These are phyloP conservation scores for Cheilosia pagana DNA, from an alignment of 2,888 invertebrate species.

Conservation along the genomic window DNA sequence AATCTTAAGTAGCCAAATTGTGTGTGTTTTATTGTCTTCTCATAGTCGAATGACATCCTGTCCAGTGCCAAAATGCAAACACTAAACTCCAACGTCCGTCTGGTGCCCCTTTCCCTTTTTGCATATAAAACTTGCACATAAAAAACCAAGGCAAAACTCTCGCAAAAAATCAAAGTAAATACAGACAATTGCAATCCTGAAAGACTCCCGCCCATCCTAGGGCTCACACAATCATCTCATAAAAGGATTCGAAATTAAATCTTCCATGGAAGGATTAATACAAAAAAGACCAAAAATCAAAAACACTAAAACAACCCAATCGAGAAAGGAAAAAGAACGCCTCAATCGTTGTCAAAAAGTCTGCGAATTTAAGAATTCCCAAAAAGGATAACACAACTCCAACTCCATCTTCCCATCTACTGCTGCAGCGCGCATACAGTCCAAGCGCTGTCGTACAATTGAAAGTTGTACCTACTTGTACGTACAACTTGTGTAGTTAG, in stretches of 20 bases:
- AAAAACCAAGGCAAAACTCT: constrained; percentile 11
- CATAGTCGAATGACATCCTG: constrained; percentile 74
- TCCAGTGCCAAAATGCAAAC: constrained; percentile 72
- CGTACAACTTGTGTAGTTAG: constrained; percentile 66
- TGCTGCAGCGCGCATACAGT: neutral
- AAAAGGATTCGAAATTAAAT: constrained; percentile 70
- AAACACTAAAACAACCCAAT: constrained; percentile 50
- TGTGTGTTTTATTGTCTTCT: constrained; percentile 73
- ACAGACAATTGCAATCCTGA: constrained; percentile 56
- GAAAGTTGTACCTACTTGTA: constrained; percentile 63
- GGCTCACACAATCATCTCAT: constrained; percentile 64
- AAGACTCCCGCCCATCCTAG: constrained; percentile 53
- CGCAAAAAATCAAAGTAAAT: constrained; percentile 52
- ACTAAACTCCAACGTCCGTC: constrained; percentile 74
- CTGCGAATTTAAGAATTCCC: constrained; percentile 66
- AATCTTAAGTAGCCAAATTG: constrained; percentile 75
- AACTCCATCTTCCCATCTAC: constrained; percentile 8
- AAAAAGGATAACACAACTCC: constrained; percentile 41
- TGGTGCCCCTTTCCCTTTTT: constrained; percentile 45
- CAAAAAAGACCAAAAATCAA: constrained; percentile 7
- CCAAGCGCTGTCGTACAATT: constrained; percentile 41
- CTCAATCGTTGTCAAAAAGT: constrained; percentile 74
- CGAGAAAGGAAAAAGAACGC: constrained; percentile 16
- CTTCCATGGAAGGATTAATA: constrained; percentile 59
- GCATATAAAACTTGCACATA: constrained; percentile 26